Evolutionary conservation across 2,797 vertebrate species (phyloP).

Genomic region (Meda fulgida): DNA sequence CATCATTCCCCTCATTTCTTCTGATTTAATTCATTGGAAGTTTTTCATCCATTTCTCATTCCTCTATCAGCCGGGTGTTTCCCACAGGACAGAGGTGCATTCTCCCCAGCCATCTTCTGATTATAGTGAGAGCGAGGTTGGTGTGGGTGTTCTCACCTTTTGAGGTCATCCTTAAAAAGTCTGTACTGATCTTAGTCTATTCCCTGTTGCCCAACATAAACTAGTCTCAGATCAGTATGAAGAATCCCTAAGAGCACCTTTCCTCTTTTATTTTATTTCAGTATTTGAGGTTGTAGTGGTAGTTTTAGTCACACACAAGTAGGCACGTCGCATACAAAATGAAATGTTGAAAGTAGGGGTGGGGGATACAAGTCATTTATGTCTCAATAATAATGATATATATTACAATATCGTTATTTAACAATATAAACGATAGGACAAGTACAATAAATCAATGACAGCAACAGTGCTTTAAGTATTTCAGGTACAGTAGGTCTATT

Average conservation of each 20-base stretch:
- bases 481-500: neutral
- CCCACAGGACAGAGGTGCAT: conserved; percentile 67
- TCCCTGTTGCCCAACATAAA: neutral
- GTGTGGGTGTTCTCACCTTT: conserved; percentile 19
- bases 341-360: neutral
- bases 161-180: neutral
- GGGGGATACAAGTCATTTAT: neutral
- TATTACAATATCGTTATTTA: neutral
- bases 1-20: neutral
- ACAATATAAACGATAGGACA: neutral
- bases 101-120: conserved; percentile 70
- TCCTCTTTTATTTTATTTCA: neutral
- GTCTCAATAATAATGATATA: neutral
- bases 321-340: neutral
- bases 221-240: conserved; percentile 21
- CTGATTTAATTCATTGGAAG: neutral
- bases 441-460: neutral
- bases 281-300: neutral
- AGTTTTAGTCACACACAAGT: conserved; percentile 9
- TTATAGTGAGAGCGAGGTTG: conserved; percentile 47
- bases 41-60: conserved; percentile 40
- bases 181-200: conserved; percentile 30
- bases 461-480: neutral
- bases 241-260: neutral
- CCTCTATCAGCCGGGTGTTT: conserved; percentile 72